Conservation (phyloP, 1,140 invertebrate genomes). For the Metopolophium dirhodum region DNA sequence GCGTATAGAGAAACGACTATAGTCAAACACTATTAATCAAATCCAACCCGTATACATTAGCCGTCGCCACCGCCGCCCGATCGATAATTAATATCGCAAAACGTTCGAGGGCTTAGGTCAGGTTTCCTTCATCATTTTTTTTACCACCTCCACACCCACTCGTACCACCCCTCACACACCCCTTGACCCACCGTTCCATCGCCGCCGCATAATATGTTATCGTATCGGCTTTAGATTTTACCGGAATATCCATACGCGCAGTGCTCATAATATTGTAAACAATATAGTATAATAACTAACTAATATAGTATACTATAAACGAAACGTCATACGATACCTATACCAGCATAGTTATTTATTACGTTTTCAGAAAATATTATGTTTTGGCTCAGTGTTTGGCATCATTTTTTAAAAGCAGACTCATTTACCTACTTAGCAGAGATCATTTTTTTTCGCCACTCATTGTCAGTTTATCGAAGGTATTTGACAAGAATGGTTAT, state of each 20-base stretch:
- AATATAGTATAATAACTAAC: background rate
- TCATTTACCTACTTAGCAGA: background rate
- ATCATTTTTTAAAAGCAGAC: background rate
- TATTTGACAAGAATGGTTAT: background rate
- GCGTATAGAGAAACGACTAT: background rate
- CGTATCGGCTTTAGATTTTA: too few species aligned
- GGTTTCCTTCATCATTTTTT: slow-evolving; percentile 12
- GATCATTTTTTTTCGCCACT: background rate
- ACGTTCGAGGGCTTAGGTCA: slow-evolving; percentile 16
- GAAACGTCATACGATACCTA: background rate
- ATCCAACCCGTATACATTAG: slow-evolving; percentile 5
- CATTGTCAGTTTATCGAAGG: background rate
- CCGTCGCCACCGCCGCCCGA: background rate
- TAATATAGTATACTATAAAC: too few species aligned
- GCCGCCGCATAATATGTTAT: too few species aligned
- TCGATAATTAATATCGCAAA: slow-evolving; percentile 48
- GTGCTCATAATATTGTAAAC: background rate
- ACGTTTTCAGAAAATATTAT: background rate
- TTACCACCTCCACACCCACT: background rate
- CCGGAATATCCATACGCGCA: too few species aligned
- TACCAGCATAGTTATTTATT: background rate
- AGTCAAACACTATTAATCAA: slow-evolving; percentile 51
- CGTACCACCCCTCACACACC: too few species aligned
- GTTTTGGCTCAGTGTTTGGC: background rate
- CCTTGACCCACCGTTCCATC: too few species aligned